phyloP scores from a whole-genome alignment of 2,888 invertebrate species.

The Gymnosoma rotundatum region DNA sequence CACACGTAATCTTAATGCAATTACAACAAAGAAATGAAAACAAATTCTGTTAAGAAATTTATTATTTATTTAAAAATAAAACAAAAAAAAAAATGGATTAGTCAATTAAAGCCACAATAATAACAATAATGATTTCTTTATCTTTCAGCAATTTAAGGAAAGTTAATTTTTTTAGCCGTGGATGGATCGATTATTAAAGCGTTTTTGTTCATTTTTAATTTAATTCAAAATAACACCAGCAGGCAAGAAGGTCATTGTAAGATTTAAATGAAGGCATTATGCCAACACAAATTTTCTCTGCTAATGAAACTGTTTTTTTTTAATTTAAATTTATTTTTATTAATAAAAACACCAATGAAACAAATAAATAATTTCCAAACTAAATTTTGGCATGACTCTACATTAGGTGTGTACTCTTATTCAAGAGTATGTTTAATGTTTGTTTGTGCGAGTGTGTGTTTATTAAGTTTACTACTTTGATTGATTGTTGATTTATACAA shows the following conservation, averaged over 20 bases:
- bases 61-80: background rate
- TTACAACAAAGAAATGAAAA: slow-evolving; percentile 13
- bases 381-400: too few species aligned
- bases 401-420: too few species aligned
- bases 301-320: slow-evolving; percentile 22
- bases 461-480: background rate
- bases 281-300: slow-evolving; percentile 31
- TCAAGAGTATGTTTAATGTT: too few species aligned
- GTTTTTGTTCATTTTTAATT: background rate
- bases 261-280: slow-evolving; percentile 47
- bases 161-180: slow-evolving; percentile 34
- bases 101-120: background rate
- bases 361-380: slow-evolving; percentile 19
- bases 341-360: background rate
- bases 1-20: slow-evolving; percentile 39
- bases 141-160: slow-evolving; percentile 48
- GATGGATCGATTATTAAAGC: slow-evolving; percentile 4
- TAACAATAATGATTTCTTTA: slow-evolving; percentile 5
- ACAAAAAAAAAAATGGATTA: too few species aligned
- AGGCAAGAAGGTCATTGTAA: slow-evolving; percentile 46
- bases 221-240: background rate
- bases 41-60: background rate
- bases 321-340: slow-evolving; percentile 16
- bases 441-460: background rate
- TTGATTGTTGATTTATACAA: too few species aligned